phyloP scores from a whole-genome alignment of 2,888 invertebrate species.

The Pseudeuparius sepicola region DNA sequence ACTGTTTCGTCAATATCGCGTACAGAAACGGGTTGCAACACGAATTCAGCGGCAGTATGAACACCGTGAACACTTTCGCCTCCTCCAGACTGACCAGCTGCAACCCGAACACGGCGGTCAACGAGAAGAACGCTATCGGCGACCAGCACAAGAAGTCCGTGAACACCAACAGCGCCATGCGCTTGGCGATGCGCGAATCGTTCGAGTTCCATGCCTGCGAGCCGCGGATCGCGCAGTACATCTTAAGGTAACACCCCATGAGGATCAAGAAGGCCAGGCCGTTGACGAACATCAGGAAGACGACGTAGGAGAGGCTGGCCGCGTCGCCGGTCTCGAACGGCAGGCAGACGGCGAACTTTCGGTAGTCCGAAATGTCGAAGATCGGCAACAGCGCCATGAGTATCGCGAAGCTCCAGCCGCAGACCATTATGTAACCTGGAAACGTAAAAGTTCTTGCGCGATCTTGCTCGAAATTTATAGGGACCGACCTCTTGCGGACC shows the following conservation, averaged over 20 bases:
- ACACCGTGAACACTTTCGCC: slow-evolving; percentile 93
- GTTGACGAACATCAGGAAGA: slow-evolving; percentile 83
- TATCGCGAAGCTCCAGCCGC: slow-evolving; percentile 87
- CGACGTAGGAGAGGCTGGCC: slow-evolving; percentile 77
- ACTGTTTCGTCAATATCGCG: slow-evolving; percentile 94
- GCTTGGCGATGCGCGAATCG: slow-evolving; percentile 89
- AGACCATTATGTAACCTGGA: slow-evolving; percentile 79
- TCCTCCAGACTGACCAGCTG: slow-evolving; percentile 88
- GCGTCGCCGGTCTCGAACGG: slow-evolving; percentile 81
- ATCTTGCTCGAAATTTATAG: no score
- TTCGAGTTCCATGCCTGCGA: slow-evolving; percentile 97
- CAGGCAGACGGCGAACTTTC: slow-evolving; percentile 92
- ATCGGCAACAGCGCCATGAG: slow-evolving; percentile 82
- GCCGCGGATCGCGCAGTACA: slow-evolving; percentile 96
- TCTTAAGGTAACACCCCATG: slow-evolving; percentile 92
- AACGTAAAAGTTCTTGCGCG: no score
- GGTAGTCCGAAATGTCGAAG: slow-evolving; percentile 86
- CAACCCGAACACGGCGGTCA: slow-evolving; percentile 86
- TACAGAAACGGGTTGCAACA: slow-evolving; percentile 98
- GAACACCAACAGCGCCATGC: slow-evolving; percentile 93
- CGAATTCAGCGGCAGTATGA: slow-evolving; percentile 89
- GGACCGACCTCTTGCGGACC: no score
- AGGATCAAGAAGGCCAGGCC: slow-evolving; percentile 89
- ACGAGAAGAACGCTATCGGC: slow-evolving; percentile 90
- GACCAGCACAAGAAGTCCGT: slow-evolving; percentile 98